Base-by-base conservation (phyloP, 2,797 vertebrate genomes). In the Pelodytes ibericus region DNA sequence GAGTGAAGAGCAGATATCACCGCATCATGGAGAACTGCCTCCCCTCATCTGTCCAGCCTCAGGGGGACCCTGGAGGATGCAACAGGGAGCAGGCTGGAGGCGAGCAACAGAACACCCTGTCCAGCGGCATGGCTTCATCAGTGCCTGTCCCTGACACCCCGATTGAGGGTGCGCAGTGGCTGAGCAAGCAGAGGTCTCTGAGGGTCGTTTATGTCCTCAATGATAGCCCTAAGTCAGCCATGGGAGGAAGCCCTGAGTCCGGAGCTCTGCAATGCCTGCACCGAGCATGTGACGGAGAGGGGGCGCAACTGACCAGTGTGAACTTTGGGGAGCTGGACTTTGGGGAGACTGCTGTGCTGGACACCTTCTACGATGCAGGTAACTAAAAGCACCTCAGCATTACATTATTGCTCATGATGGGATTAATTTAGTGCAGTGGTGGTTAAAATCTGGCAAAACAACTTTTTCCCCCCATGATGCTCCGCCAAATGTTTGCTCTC, bases 281-380 rank as follows among this genome's bases (percentile, higher is more conserved):
- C 84, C 83, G 92, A 20, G 95, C 96, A 0, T 99, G 96, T 80
- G 94, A 96, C 82, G 85, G 93, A 0, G 91, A 95, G 84, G 95
- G 93, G 25, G 95, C 94, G 1, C 92, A 93, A 82, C 92, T 98
- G 20, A 88, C 86, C 84, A 94, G 90, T 0, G 87, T 97, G 59
- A 91, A 92, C 65, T 96, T 98, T 65, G 94, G 94, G 0, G 84
- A 94, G 62, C 87, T 98, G 72, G 96, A 98, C 88, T 96, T 96
- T 58, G 95, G 96, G 7, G 95, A 97, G 79, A 95, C 94, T 0
- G 89, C 92, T 0, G 93, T 94, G 80, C 91, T 98, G 75, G 95
- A 99, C 82, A 88, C 93, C 56, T 97, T 99, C 91, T 98, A 97
- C 85, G 90, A 95, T 13, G 95, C 96, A 82, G 96, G 96, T 97